A percentile compares a stretch with the other conserved stretches of the same genome.
Conservation (phyloP, 2,888 invertebrate genomes). For the Dichetophora obliterata region DNA sequence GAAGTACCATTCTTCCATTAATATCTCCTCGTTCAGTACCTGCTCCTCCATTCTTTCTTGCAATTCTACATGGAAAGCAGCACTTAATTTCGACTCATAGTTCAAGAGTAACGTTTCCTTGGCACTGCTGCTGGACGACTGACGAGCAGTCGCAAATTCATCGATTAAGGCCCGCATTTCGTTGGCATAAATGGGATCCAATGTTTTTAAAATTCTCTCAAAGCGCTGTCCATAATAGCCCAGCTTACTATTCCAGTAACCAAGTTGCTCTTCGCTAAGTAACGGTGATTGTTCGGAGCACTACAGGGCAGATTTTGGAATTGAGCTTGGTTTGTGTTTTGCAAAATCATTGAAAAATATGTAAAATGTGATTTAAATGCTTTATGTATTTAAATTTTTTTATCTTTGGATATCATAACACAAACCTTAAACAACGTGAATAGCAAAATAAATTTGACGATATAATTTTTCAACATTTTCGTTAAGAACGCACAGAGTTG, state of each 20-base stretch:
- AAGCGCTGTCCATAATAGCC: slow-evolving; percentile 46
- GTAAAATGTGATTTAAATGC: background rate
- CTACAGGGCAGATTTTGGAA: background rate
- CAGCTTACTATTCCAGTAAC: slow-evolving; percentile 45
- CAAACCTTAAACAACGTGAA: background rate
- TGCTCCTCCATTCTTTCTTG: slow-evolving; percentile 47
- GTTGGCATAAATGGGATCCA: slow-evolving; percentile 16
- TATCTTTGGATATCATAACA: too few relatives aligned
- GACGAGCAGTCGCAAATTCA: slow-evolving; percentile 38
- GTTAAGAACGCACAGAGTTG: background rate
- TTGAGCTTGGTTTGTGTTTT: background rate
- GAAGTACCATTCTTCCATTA: slow-evolving; percentile 50
- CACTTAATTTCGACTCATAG: slow-evolving; percentile 19
- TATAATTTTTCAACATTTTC: background rate
- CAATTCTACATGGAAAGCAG: slow-evolving; percentile 42
- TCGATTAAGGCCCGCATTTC: slow-evolving; percentile 43
- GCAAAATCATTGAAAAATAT: background rate
- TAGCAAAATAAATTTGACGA: background rate
- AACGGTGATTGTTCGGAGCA: background rate
- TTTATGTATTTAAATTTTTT: background rate
- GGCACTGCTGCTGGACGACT: slow-evolving; percentile 31
- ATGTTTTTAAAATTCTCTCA: slow-evolving; percentile 32
- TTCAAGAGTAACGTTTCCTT: slow-evolving; percentile 43
- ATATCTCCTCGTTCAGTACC: slow-evolving; percentile 48
- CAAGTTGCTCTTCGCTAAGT: background rate